Evolutionary conservation across 2,888 invertebrate genomes (phyloP), one percentile per base, ranked within the genome.

Genomic region (Mythimna vitellina): DNA sequence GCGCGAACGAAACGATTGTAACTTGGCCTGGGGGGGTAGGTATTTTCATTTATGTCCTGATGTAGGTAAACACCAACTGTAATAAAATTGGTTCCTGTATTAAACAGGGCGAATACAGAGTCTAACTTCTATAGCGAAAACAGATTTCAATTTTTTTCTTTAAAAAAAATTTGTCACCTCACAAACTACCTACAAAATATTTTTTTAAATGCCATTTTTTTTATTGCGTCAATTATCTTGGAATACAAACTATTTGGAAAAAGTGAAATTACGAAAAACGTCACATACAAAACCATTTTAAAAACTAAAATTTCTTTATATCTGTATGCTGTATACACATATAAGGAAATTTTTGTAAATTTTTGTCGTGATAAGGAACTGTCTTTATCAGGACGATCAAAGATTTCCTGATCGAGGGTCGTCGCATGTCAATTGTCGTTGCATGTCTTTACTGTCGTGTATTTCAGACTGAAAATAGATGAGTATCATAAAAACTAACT

Each of bases 391-490:
- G 14, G 49, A 53, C n/a, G 3, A 63, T 65, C 53, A n/a, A 12
- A 70, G 57, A 67, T 62, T 49, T 66, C 56, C 46, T n/a, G 35
- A 56, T 51, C 22, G 42, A 60, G 6, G 1, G 8, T 14, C 54
- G 20, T 75, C 54, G 64, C 57, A 65, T 78, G 67, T 64, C 66
- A 53, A 46, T 56, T 61, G 35, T 25, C 38, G 35, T 69, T 70
- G 64, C 61, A 73, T 80, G 75, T 32, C 29, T 32, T 69, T 72
- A 29, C 20, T 71, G 66, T 65, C 60, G 29, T 71, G 35, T 54
- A 72, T 64, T 78, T 66, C 64, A 58, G 58, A n/a, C 46, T 68
- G 35, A 66, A 77, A 77, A 82, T 61, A 49, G 35, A 72, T 69
- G 56, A 35, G n/a, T 63, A 22, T 73, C 70, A 68, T 73, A 70